A percentile compares a stretch with the other conserved stretches of the same genome.
phyloP scores from a whole-genome alignment of 2,888 invertebrate species.

The Dryobotodes eremita region DNA sequence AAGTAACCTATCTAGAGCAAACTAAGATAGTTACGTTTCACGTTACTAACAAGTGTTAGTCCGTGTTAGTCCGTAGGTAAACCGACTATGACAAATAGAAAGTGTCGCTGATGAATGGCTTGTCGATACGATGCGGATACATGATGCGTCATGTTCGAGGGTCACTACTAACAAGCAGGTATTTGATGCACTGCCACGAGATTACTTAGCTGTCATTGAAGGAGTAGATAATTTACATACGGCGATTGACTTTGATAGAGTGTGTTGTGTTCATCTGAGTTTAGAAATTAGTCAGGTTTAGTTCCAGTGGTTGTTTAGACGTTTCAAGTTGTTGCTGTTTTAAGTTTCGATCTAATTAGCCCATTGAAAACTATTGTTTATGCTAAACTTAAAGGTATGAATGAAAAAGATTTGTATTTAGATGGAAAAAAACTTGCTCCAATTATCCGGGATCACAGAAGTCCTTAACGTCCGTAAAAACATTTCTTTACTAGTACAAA shows the following conservation, averaged over 20 bases:
- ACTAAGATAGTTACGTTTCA: constrained; percentile 2
- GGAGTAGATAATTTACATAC: neutral
- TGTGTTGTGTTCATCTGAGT: neutral
- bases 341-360: neutral
- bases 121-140: constrained; percentile 11
- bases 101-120: constrained; percentile 37
- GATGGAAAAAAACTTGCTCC: neutral
- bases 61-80: constrained; percentile 5
- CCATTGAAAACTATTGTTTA: neutral
- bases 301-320: neutral
- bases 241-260: neutral
- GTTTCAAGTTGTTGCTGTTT: neutral
- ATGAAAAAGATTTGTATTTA: neutral
- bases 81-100: constrained; percentile 30
- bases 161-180: constrained; percentile 14
- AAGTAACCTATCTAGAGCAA: neutral
- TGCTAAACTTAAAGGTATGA: neutral
- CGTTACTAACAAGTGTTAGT: constrained; percentile 31
- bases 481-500: neutral
- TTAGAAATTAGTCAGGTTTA: neutral
- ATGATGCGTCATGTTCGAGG: constrained; percentile 26
- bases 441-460: neutral
- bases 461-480: neutral
- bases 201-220: constrained; percentile 3
- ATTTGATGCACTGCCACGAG: constrained; percentile 13